These are phyloP conservation scores for Arctocebus calabarensis DNA, from an alignment of 2,797 vertebrate genomes.

Conservation along the genomic window DNA sequence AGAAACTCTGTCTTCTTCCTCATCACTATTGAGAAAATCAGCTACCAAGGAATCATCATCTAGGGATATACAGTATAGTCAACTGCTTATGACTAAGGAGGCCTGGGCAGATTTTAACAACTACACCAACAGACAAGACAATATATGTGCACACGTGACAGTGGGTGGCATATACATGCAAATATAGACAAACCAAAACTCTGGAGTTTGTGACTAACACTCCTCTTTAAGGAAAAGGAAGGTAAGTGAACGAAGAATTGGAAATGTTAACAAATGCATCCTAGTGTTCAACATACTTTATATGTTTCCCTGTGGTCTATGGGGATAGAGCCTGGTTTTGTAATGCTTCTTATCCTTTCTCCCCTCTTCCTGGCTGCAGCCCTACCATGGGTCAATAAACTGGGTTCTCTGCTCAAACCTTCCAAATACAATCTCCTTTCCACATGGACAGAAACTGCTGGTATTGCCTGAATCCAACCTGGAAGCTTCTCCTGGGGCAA, in stretches of 20 bases:
- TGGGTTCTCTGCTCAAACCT: neutral
- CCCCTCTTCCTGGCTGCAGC: neutral
- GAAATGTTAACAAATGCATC: neutral
- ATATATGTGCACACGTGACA: neutral
- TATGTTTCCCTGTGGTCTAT: neutral
- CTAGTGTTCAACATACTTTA: neutral
- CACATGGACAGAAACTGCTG: neutral
- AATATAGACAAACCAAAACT: neutral
- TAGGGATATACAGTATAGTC: constrained; percentile 51
- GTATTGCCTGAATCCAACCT: neutral
- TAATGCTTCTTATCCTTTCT: neutral
- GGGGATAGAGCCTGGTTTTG: neutral
- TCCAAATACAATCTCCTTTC: neutral
- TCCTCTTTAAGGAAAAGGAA: neutral
- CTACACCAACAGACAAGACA: neutral
- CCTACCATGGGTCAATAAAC: neutral
- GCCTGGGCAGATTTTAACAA: neutral
- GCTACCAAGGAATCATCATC: constrained; percentile 84
- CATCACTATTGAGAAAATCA: constrained; percentile 91
- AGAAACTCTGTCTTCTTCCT: constrained; percentile 92
- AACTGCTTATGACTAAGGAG: neutral
- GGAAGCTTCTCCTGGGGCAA: constrained; percentile 35
- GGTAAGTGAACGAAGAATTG: neutral
- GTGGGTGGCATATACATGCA: neutral
- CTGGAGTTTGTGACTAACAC: neutral